Evolutionary conservation across 2,113 vertebrate species (phyloP).

Genomic region (Nycticryphes semicollaris): DNA sequence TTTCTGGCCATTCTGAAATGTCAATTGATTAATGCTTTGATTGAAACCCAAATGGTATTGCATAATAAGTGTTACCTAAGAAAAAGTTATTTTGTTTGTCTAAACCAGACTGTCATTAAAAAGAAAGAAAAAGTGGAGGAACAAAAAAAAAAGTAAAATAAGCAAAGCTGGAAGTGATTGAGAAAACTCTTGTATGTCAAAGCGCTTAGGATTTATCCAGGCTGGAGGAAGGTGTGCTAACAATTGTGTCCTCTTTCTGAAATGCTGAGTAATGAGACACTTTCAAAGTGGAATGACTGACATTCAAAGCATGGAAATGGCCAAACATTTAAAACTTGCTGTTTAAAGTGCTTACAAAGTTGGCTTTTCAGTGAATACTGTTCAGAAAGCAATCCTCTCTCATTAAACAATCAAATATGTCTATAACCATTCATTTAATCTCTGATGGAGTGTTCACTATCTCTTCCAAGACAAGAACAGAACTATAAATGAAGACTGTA

Average conservation of each 20-base stretch:
- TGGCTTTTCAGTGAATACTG: background rate
- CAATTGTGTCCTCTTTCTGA: background rate
- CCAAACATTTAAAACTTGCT: background rate
- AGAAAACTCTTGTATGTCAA: background rate
- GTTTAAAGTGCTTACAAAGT: background rate
- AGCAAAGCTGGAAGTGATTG: background rate
- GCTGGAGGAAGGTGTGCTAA: background rate
- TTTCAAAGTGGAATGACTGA: background rate
- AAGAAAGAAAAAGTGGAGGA: background rate
- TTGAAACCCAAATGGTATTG: background rate
- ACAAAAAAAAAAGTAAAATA: background rate
- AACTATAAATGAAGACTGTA: background rate
- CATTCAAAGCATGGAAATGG: background rate
- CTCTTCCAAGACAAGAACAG: background rate
- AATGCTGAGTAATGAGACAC: background rate
- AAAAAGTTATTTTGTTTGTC: background rate
- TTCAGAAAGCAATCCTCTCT: background rate
- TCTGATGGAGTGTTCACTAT: background rate
- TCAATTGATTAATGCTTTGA: background rate
- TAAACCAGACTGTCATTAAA: background rate
- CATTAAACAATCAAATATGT: background rate
- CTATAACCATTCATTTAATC: background rate
- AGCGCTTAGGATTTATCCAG: background rate
- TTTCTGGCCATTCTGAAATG: background rate
- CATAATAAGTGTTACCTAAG: background rate